Base-by-base conservation (phyloP, 1,140 invertebrate species). In the Pollicipes pollicipes region DNA sequence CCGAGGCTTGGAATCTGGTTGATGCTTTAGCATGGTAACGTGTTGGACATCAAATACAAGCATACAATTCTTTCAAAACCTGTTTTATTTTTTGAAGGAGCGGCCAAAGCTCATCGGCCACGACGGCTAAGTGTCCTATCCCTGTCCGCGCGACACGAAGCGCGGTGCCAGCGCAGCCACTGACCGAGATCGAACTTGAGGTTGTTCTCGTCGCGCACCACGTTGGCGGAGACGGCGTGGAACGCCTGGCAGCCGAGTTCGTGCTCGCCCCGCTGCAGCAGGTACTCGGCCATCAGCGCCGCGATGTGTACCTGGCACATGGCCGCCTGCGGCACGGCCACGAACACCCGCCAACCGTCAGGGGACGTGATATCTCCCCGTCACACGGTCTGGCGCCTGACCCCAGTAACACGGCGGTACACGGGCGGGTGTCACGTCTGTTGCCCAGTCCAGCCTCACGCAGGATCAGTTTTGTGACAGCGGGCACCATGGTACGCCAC, bases 251-350 rank as follows among this genome's bases (percentile, higher is more conserved):
- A 91, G 4, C 93, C 93, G 86, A 91, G 91, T 1, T 79, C 77
- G 32, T 85, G 84, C 58, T 84, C 80, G 66, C 87, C 87, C 77
- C 89, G 86, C 70, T 92, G 81, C 76, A 91, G 90, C 27, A 96
- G 80, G 80, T 94, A 95, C 79, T 97, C 91, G 0, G 93, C 90
- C 82, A 95, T 91, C 1, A 95, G 81, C 0, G 93, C 93, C 6
- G 91, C 91, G 74, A 96, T 93, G 76, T 96, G 93, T 21, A 95
- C 82, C 77, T 91, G 90, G 77, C 92, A 93, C 77, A 88, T 90
- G 73, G 90, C 90, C 37, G 90, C 90, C 86, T 90, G 74, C 66
- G 76, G 74, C 72, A 68, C n/a, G n/a, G n/a, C n/a, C n/a, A n/a
- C n/a, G n/a, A n/a, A n/a, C n/a, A n/a, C n/a, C n/a, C n/a, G n/a